Percentiles rank a stretch among this genome's conserved stretches.
phyloP scores from a whole-genome alignment of 2,888 invertebrate genomes.

The Ennomos quercinarius region DNA sequence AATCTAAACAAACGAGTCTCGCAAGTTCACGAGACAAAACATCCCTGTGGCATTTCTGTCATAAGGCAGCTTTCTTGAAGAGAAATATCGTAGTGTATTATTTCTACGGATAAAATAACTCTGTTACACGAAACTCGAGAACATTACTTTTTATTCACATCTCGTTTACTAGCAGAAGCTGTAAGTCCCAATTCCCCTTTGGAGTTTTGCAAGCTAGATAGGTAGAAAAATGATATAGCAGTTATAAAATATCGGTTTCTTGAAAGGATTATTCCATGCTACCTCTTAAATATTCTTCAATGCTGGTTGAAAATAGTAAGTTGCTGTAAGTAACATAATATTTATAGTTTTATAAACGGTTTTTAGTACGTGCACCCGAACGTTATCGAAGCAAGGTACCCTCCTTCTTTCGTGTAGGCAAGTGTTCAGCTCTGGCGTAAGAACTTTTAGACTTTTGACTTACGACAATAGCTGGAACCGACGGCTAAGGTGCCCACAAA shows the following conservation, averaged over 20 bases:
- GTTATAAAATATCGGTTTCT: slow-evolving; percentile 4
- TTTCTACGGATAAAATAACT: slow-evolving; percentile 24
- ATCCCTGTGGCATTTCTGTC: slow-evolving; percentile 6
- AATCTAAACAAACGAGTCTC: slow-evolving; percentile 2
- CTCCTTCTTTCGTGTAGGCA: no score
- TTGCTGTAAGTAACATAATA: neutral
- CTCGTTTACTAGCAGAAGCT: slow-evolving; percentile 18
- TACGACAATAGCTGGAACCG: no score
- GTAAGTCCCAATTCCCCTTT: slow-evolving; percentile 20
- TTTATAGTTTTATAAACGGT: no score
- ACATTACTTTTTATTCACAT: slow-evolving; percentile 30
- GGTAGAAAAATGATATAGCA: slow-evolving; percentile 13
- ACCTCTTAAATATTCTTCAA: slow-evolving; percentile 2
- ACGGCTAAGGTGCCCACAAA: no score
- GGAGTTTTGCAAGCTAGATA: slow-evolving; percentile 18
- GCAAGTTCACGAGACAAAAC: slow-evolving; percentile 13
- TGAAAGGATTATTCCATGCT: slow-evolving; percentile 3
- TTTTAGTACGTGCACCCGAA: no score
- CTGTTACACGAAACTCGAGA: slow-evolving; percentile 20
- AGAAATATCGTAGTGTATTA: slow-evolving; percentile 16
- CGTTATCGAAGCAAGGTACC: no score
- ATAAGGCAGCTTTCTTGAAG: slow-evolving; percentile 6
- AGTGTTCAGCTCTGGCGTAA: no score
- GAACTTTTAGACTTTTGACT: no score
- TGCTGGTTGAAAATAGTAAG: neutral